Base-by-base conservation (phyloP, 1,140 invertebrate species). In the Platyscapa corneri region DNA sequence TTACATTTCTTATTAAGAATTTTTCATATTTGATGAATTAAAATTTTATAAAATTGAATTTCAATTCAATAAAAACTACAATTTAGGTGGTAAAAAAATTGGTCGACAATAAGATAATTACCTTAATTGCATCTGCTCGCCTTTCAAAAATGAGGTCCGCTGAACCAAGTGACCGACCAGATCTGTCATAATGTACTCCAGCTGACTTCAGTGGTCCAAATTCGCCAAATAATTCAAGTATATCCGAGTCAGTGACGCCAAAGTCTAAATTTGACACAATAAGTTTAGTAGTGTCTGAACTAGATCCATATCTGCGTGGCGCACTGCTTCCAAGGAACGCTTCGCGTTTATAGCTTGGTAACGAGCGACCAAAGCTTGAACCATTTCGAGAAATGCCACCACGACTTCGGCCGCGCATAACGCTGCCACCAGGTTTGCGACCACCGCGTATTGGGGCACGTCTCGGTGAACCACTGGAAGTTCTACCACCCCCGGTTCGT, bases 101-200 rank as follows among this genome's bases (percentile, higher is more conserved):
- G 37, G 0, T 20, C 1, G 18, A 53, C 42, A 37, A 46, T 5
- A 42, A 42, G 8, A 32, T 67, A 81, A n/a, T 77, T 32, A 86
- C 84, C 93, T 98, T 98, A 46, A 98, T 95, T 3, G 98, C 98
- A 95, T 99, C 98, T 87, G 95, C 94, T 91, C 96, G 95, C 90
- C 97, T 95, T 91, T 98, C 97, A 94, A 98, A 99, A 83, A 99
- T 96, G 27, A 99, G 98, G 95, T 99, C 98, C 84, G 98, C 99
- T 88, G 98, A 99, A 75, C 99, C 98, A 89, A 99, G 94, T 75
- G 98, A 99, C 91, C 99, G 95, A 70, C 98, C 99, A 76, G 98
- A 99, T 93, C 97, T 95, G 91, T 99, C 98, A 94, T 99, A 99
- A 93, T 99, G 98, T 86, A 99, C 98, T 86, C 97, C 96, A 67